phyloP scores from a whole-genome alignment of 2,113 vertebrate genomes.

The Tachuris rubrigastra region DNA sequence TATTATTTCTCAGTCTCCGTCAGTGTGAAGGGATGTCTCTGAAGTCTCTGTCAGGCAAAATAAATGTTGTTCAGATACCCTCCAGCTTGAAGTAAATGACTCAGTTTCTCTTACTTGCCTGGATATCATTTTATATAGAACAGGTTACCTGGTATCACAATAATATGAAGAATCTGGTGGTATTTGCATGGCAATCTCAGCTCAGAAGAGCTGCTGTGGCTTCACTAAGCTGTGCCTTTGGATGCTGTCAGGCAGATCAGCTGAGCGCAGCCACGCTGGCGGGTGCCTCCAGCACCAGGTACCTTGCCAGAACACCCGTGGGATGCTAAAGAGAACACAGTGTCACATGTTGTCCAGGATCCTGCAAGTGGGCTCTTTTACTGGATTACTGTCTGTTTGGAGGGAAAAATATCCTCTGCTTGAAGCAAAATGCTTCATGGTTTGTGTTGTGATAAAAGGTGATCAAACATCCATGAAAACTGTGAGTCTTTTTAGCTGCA shows the following conservation, averaged over 20 bases:
- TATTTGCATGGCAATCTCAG: background rate
- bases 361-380: background rate
- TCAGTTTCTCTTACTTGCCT: background rate
- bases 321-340: background rate
- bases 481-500: background rate
- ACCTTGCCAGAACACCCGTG: background rate
- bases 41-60: background rate
- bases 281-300: background rate
- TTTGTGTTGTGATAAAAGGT: background rate
- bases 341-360: background rate
- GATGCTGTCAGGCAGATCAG: background rate
- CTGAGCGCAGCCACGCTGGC: fast-evolving
- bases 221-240: background rate
- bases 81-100: background rate
- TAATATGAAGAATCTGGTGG: background rate
- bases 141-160: background rate
- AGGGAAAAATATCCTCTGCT: background rate
- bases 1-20: background rate
- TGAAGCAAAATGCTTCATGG: background rate
- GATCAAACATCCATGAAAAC: background rate
- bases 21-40: background rate
- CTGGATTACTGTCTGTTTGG: background rate
- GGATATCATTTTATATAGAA: background rate
- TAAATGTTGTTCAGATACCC: background rate
- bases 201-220: background rate